phyloP scores from a whole-genome alignment of 1,140 invertebrate species.

The Caenorhabditis tropicalis region DNA sequence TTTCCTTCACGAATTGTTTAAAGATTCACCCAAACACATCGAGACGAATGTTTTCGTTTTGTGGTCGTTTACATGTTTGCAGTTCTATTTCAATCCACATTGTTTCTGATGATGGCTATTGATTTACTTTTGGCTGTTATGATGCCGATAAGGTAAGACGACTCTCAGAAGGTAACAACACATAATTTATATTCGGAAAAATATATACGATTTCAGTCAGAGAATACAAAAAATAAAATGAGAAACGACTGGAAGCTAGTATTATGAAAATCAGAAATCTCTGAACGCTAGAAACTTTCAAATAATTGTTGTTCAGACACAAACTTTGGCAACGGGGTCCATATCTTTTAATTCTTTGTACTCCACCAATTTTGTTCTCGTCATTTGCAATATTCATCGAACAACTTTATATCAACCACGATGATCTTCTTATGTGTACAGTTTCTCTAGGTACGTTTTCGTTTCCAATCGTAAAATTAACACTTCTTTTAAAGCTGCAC shows the following conservation, averaged over 20 bases:
- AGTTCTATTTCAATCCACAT: constrained; percentile 10
- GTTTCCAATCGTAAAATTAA: background rate
- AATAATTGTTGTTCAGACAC: background rate
- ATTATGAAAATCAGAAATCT: no score
- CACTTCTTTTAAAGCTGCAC: background rate
- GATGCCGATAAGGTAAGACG: constrained; percentile 8
- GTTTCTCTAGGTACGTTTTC: background rate
- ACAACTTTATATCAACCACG: constrained; percentile 20
- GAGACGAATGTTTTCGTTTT: constrained; percentile 24
- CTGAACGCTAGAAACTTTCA: background rate
- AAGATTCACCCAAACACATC: constrained; percentile 13
- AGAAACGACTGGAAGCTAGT: no score
- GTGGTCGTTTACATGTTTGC: constrained; percentile 43
- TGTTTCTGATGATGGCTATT: constrained; percentile 35
- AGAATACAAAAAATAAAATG: no score
- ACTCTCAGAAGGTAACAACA: no score
- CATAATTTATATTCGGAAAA: no score
- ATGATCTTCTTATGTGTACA: constrained; percentile 2
- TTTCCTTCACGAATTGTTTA: background rate
- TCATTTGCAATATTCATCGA: constrained; percentile 24
- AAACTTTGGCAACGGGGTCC: constrained; percentile 18
- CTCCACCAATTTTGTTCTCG: background rate
- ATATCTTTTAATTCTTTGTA: constrained; percentile 8
- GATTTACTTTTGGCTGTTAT: background rate
- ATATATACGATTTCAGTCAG: no score